Percentiles rank a stretch among this genome's conserved stretches.
Evolutionary conservation across 2,113 vertebrate genomes (phyloP).

Genomic region (Odocoileus virginianus): DNA sequence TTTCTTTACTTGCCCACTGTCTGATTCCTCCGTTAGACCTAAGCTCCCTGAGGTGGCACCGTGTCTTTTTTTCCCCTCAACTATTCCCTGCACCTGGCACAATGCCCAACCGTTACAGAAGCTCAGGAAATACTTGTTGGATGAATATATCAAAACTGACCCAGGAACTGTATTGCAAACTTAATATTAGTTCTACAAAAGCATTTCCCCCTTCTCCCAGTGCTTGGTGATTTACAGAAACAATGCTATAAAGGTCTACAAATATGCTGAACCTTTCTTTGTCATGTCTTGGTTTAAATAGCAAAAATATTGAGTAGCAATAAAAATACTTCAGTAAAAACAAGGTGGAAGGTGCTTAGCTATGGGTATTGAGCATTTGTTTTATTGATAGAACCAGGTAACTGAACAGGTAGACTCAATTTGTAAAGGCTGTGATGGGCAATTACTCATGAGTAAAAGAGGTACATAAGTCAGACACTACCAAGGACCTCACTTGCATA

Average conservation of each 20-base stretch:
- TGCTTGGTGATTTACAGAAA: not conserved
- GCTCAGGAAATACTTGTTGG: not conserved
- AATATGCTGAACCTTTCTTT: not conserved
- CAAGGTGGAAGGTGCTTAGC: not conserved
- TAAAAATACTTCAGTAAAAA: not conserved
- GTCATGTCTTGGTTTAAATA: not conserved
- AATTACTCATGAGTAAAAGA: not conserved
- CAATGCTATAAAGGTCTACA: not conserved
- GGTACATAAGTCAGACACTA: not conserved
- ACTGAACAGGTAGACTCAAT: not conserved
- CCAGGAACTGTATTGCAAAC: not conserved
- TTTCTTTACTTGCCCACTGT: not conserved
- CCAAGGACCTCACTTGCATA: not conserved
- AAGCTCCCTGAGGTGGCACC: not conserved
- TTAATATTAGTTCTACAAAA: not conserved
- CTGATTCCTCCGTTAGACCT: not conserved
- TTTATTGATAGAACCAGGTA: not conserved
- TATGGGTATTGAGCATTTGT: not conserved
- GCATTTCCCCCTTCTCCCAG: not conserved
- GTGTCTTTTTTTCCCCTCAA: not conserved
- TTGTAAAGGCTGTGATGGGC: not conserved
- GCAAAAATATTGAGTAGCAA: not conserved
- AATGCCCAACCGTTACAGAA: not conserved
- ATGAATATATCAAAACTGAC: not conserved
- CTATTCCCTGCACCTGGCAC: not conserved